Percentiles rank a stretch among this genome's conserved stretches.
Conservation (phyloP, 2,888 invertebrate genomes). For the Dinocampus coccinellae region DNA sequence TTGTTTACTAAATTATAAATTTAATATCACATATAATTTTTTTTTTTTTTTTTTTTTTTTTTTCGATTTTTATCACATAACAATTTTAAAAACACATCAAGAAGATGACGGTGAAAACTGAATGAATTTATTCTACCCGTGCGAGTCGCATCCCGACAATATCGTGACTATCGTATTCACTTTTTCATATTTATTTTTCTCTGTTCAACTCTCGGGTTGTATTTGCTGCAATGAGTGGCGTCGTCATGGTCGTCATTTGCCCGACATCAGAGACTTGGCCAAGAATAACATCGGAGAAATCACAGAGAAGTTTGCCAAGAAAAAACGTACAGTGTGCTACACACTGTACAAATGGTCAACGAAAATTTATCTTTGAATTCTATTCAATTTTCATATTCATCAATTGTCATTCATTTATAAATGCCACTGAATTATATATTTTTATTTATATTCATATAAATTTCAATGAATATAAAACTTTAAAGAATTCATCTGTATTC, state of each 20-base stretch:
- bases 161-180: constrained; percentile 24
- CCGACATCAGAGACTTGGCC: constrained; percentile 48
- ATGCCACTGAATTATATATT: not conserved
- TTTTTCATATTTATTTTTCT: constrained; percentile 27
- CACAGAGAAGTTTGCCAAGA: constrained; percentile 69
- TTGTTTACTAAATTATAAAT: not conserved
- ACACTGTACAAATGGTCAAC: constrained; percentile 15
- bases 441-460: not conserved
- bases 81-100: not conserved
- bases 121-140: constrained; percentile 43
- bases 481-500: no score
- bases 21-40: not conserved
- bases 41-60: no score
- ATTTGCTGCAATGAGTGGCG: constrained; percentile 41
- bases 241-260: constrained; percentile 47
- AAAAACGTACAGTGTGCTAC: constrained; percentile 51
- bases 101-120: constrained; percentile 35
- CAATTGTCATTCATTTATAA: not conserved
- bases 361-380: not conserved
- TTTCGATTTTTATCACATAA: no score
- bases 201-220: constrained; percentile 26
- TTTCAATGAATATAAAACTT: no score
- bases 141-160: constrained; percentile 27
- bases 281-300: constrained; percentile 62
- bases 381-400: not conserved